Conservation (phyloP, 2,888 invertebrate species). For the Busseola fusca region DNA sequence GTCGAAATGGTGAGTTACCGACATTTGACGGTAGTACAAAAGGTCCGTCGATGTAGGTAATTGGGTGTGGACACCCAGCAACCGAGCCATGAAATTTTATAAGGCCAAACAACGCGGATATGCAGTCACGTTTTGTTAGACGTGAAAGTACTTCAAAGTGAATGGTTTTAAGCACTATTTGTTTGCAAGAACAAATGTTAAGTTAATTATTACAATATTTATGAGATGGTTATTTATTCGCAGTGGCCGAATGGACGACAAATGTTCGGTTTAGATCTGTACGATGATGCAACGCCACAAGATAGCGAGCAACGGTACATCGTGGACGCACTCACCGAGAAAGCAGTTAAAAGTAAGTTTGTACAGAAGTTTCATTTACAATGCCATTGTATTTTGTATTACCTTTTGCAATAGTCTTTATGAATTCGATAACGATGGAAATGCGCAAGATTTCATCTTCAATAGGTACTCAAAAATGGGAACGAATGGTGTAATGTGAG, state of each 20-base stretch:
- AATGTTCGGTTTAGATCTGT: slow-evolving; percentile 80
- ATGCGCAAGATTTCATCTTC: slow-evolving; percentile 50
- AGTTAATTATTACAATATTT: slow-evolving; percentile 15
- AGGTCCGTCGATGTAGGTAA: slow-evolving; percentile 36
- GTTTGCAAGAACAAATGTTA: slow-evolving; percentile 32
- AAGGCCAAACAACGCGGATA: slow-evolving; percentile 61
- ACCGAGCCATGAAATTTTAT: slow-evolving; percentile 55
- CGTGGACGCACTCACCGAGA: slow-evolving; percentile 82
- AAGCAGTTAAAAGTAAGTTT: slow-evolving; percentile 79
- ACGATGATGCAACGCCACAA: slow-evolving; percentile 78
- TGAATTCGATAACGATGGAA: slow-evolving; percentile 43
- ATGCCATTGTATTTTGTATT: slow-evolving; percentile 38
- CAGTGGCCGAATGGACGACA: slow-evolving; percentile 82
- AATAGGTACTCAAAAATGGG: slow-evolving; percentile 25
- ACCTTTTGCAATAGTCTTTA: slow-evolving; percentile 40
- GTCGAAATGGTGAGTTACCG: slow-evolving; percentile 78
- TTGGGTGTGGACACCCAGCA: slow-evolving; percentile 51
- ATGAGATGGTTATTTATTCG: slow-evolving; percentile 52
- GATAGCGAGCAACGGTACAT: slow-evolving; percentile 79
- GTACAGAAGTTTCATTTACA: slow-evolving; percentile 33
- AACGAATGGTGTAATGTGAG: slow-evolving; percentile 32
- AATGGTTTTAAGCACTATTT: slow-evolving; percentile 45
- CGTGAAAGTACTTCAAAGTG: slow-evolving; percentile 57
- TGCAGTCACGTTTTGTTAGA: slow-evolving; percentile 51
- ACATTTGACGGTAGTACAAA: slow-evolving; percentile 33